These are phyloP conservation scores for Lynx canadensis DNA, from an alignment of 2,113 vertebrate species.

Conservation along the genomic window DNA sequence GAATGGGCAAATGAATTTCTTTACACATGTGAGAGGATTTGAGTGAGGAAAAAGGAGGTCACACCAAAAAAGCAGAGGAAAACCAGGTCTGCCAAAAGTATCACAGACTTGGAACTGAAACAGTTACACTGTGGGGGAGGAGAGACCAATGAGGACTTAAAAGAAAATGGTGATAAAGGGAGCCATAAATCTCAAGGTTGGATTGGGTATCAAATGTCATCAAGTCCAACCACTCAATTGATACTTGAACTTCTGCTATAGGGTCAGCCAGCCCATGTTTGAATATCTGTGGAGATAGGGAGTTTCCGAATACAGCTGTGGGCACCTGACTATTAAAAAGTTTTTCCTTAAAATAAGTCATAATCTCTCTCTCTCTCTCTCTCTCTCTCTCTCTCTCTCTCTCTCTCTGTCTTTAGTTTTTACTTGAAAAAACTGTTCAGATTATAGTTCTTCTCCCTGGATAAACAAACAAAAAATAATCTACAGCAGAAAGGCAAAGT, in stretches of 20 bases:
- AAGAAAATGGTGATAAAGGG: neutral
- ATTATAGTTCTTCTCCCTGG: neutral
- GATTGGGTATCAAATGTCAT: neutral
- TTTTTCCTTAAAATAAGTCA: neutral
- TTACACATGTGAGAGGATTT: neutral
- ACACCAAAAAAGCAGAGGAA: neutral
- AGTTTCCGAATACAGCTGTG: neutral
- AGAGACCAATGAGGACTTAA: neutral
- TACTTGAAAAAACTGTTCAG: neutral
- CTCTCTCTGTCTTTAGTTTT: neutral
- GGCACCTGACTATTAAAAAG: neutral
- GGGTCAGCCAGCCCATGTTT: neutral
- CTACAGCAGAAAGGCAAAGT: neutral
- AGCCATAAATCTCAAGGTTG: neutral
- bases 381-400: neutral
- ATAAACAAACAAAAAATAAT: neutral
- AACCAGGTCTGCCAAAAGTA: neutral
- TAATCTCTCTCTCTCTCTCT: neutral
- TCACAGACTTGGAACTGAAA: neutral
- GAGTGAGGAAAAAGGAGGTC: neutral
- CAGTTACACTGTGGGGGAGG: neutral
- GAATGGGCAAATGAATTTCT: neutral
- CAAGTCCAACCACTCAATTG: neutral
- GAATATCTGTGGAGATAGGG: neutral
- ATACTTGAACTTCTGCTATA: neutral